Evolutionary conservation across 2,888 invertebrate species (phyloP).

Genomic region (Steinernema hermaphroditum): DNA sequence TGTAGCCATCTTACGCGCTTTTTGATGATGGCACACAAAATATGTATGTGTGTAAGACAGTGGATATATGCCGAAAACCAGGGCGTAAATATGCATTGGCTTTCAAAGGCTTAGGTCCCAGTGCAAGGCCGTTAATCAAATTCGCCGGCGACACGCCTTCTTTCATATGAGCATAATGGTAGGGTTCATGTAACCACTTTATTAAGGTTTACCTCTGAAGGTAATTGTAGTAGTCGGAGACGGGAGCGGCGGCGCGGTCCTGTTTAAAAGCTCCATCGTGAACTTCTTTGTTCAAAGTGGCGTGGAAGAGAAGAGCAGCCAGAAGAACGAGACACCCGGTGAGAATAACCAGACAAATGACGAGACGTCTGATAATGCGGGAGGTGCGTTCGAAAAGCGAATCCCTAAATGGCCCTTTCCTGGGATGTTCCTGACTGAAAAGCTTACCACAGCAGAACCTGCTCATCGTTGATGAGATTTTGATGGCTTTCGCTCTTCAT

Average conservation of each 20-base stretch:
- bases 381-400: conserved; percentile 2
- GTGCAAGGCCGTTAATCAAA: too few species aligned
- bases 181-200: too few species aligned
- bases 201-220: not conserved
- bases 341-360: not conserved
- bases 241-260: not conserved
- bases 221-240: not conserved
- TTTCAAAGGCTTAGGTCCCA: too few species aligned
- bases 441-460: conserved; percentile 7
- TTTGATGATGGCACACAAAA: too few species aligned
- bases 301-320: not conserved
- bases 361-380: conserved; percentile 3
- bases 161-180: too few species aligned
- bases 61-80: too few species aligned
- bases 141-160: too few species aligned
- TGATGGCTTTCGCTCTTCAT: conserved; percentile 26
- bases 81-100: too few species aligned
- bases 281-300: not conserved
- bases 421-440: not conserved
- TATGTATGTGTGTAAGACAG: too few species aligned
- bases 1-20: too few species aligned
- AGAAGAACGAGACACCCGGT: not conserved
- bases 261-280: not conserved
- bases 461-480: conserved; percentile 2
- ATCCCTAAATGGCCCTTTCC: not conserved